A percentile compares a stretch with the other conserved stretches of the same genome.
Evolutionary conservation across 2,797 vertebrate species (phyloP).

Genomic region (Myotis pilosus): DNA sequence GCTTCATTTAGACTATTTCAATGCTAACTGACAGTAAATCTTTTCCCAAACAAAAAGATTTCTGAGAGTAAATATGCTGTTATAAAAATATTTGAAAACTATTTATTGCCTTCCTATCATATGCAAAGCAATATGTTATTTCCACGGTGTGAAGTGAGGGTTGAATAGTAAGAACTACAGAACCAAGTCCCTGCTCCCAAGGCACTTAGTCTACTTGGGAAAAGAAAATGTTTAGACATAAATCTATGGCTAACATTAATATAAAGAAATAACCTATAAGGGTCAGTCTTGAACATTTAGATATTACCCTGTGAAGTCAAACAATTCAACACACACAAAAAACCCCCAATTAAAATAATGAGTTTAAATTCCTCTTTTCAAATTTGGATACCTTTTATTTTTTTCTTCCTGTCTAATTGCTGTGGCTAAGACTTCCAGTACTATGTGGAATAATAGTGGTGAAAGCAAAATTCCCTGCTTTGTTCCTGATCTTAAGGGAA

Average conservation of each 20-base stretch:
- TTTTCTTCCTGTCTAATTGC: neutral
- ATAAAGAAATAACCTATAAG: neutral
- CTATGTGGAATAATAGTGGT: neutral
- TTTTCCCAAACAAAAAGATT: conserved; percentile 14
- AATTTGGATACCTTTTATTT: neutral
- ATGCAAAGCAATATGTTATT: conserved; percentile 48
- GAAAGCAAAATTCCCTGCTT: neutral
- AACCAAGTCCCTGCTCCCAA: neutral
- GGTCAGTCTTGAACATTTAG: neutral
- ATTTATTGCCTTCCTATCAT: neutral
- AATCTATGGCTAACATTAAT: neutral
- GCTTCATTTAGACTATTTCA: conserved; percentile 19
- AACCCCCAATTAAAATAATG: neutral
- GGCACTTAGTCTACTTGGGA: neutral
- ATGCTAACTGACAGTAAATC: neutral
- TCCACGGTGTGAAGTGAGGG: neutral
- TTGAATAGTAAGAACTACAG: neutral
- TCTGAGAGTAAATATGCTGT: conserved; percentile 40
- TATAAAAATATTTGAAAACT: conserved; percentile 61
- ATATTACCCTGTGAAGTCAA: neutral
- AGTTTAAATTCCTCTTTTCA: neutral
- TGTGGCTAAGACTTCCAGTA: neutral
- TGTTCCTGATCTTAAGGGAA: neutral
- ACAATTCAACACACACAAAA: neutral
- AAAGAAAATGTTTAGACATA: conserved; percentile 15